Percentiles rank a stretch among this genome's conserved stretches.
phyloP scores from a whole-genome alignment of 2,888 invertebrate species.

The Notodonta ziczac region DNA sequence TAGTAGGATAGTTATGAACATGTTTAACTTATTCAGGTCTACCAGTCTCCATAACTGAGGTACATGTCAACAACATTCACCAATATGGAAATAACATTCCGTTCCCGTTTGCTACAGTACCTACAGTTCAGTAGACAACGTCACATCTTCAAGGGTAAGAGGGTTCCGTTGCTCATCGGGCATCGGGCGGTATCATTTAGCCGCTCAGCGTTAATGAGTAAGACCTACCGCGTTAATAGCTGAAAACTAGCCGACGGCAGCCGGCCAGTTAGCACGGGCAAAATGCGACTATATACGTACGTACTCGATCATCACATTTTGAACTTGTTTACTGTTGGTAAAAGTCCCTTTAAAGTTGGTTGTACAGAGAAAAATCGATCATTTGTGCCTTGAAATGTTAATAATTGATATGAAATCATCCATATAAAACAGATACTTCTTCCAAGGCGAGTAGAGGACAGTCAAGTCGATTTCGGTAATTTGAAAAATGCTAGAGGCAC shows the following conservation, averaged over 20 bases:
- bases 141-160: constrained; percentile 46
- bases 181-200: constrained; percentile 71
- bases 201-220: constrained; percentile 75
- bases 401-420: background rate
- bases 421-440: too few relatives aligned
- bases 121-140: constrained; percentile 19
- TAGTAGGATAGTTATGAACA: too few relatives aligned
- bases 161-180: constrained; percentile 44
- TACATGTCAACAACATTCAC: too few relatives aligned
- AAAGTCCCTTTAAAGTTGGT: constrained; percentile 25
- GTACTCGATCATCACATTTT: constrained; percentile 42
- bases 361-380: background rate
- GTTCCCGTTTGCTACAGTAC: too few relatives aligned
- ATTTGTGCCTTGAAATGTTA: background rate
- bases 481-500: too few relatives aligned
- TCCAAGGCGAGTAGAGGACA: too few relatives aligned
- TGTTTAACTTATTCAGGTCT: too few relatives aligned
- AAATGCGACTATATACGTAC: constrained; percentile 49
- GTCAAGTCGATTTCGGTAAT: too few relatives aligned
- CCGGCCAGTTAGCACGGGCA: constrained; percentile 59
- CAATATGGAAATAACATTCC: too few relatives aligned
- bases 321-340: constrained; percentile 32
- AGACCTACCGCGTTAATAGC: constrained; percentile 79
- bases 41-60: too few relatives aligned
- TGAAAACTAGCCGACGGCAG: constrained; percentile 79